Conservation (phyloP, 1,140 invertebrate species). For the Aphelenchoides besseyi region DNA sequence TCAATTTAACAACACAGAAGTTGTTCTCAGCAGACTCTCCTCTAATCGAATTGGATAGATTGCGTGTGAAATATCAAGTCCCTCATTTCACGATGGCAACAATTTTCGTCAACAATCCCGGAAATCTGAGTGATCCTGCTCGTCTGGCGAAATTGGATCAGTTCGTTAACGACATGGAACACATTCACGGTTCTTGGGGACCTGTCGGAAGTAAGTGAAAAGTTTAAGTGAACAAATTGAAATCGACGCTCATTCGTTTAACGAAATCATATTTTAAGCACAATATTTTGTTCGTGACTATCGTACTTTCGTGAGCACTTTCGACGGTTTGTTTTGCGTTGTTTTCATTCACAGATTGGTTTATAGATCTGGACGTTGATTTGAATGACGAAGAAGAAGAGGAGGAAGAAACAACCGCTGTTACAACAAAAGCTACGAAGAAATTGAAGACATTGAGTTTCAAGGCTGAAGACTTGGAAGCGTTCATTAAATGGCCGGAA, state of each 20-base stretch:
- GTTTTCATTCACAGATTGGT: not conserved
- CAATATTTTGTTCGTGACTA: slow-evolving; percentile 61
- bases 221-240: no score
- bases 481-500: slow-evolving; percentile 58
- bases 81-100: slow-evolving; percentile 61
- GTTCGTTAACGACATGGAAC: slow-evolving; percentile 57
- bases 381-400: slow-evolving; percentile 37
- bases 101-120: slow-evolving; percentile 57
- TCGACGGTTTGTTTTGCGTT: slow-evolving; percentile 33
- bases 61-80: slow-evolving; percentile 59
- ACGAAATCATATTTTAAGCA: no score
- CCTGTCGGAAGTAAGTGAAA: slow-evolving; percentile 55
- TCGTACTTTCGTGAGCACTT: slow-evolving; percentile 46
- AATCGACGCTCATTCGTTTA: no score
- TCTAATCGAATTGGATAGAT: slow-evolving; percentile 53
- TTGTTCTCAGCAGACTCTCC: slow-evolving; percentile 58
- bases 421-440: slow-evolving; percentile 4
- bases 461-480: slow-evolving; percentile 51
- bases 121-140: slow-evolving; percentile 56
- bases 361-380: slow-evolving; percentile 39
- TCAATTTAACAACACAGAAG: slow-evolving; percentile 59
- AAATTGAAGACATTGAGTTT: slow-evolving; percentile 20
- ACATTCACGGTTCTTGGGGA: slow-evolving; percentile 54
- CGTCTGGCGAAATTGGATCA: slow-evolving; percentile 46
- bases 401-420: slow-evolving; percentile 23